Evolutionary conservation across 2,113 vertebrate species (phyloP).

Genomic region (Ornithorhynchus anatinus): DNA sequence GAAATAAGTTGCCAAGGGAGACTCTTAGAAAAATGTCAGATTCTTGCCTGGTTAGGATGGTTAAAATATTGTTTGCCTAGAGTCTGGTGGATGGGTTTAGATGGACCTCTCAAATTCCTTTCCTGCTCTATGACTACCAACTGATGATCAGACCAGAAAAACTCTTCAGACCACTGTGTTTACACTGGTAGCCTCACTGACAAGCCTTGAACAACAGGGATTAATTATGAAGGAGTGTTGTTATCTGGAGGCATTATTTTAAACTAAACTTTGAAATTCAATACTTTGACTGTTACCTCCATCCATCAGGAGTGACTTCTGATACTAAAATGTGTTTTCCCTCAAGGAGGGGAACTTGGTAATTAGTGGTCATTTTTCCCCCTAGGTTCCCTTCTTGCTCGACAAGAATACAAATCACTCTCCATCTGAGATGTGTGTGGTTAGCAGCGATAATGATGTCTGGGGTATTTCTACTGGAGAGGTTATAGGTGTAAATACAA

Average conservation of each 20-base stretch:
- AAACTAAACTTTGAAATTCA: not conserved
- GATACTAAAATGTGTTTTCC: constrained; percentile 6
- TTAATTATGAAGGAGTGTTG: not conserved
- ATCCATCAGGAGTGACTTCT: not conserved
- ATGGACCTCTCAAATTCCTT: too few species aligned
- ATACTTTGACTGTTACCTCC: not conserved
- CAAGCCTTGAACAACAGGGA: not conserved
- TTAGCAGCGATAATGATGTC: not conserved
- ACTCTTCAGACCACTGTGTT: too few species aligned
- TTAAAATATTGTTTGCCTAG: too few species aligned
- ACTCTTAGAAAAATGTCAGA: too few species aligned
- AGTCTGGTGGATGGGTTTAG: too few species aligned
- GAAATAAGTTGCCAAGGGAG: too few species aligned
- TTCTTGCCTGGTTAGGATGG: too few species aligned
- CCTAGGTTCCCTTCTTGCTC: constrained; percentile 1
- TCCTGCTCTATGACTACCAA: too few species aligned
- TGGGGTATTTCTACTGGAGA: not conserved
- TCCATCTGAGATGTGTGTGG: not conserved
- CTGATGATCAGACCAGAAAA: too few species aligned
- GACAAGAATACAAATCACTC: not conserved
- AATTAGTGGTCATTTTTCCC: not conserved
- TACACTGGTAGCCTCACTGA: not conserved
- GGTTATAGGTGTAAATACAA: not conserved
- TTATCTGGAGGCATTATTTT: not conserved
- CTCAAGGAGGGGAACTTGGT: not conserved